Base-by-base conservation (phyloP, 1,140 invertebrate species). In the Drosophila parvula region DNA sequence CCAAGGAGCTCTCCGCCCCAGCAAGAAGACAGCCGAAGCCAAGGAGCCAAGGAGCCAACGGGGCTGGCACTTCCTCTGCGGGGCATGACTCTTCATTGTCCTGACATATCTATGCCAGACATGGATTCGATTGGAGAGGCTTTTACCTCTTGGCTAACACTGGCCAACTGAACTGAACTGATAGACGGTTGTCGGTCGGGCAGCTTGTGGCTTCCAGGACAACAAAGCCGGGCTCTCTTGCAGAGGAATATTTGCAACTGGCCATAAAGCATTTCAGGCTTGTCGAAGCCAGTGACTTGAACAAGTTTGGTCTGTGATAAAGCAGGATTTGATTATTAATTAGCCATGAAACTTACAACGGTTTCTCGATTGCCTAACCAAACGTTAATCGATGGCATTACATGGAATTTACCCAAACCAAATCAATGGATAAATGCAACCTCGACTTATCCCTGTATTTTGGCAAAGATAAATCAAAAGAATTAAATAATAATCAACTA, bases 61-160 rank as follows among this genome's bases (percentile, higher is more conserved):
- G 34, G 43, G 43, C 10, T 47, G 38, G 30, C 57, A n/a, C 50
- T 22, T 36, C 50, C 32, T n/a, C 50, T 36, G 32, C 32, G 50
- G 50, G 50, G 51, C 34, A 38, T 55, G 51, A 34, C 43, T 60
- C 60, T 63, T 36, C 63, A 62, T 65, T 47, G 63, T 63, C 63
- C 58, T 65, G 58, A 63, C 62, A 62, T 65, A 65, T 65, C 57
- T 62, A 61, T 65, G 62, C 62, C 62, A 65, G 57, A 62, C 41
- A 27, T 30, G 22, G 40, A 60, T 65, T 43, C 41, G 41, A 65
- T 16, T 64, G 27, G 38, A 58, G 38, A 45, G 61, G 32, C 32
- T 18, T 18, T 30, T 55, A 55, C 56, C 36, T 40, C 22, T 22
- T 14, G 18, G 30, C 18, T 3, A 22, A 12, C 45, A 47, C n/a